A percentile compares a stretch with the other conserved stretches of the same genome.
phyloP scores from a whole-genome alignment of 1,140 invertebrate species.

The Idris sp. region DNA sequence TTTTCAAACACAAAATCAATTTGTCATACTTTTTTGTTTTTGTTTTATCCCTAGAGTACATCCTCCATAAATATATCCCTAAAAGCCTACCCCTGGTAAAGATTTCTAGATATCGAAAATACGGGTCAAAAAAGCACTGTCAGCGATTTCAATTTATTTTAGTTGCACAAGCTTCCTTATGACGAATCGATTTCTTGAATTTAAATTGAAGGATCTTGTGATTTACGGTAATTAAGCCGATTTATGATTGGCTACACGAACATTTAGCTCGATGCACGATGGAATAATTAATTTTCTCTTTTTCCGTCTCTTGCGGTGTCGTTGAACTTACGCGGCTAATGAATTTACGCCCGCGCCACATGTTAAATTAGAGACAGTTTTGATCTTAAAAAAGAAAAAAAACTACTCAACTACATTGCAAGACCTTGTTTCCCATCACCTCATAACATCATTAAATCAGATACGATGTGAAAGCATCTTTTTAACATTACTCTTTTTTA shows the following conservation, averaged over 20 bases:
- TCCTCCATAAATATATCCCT: too few relatives aligned
- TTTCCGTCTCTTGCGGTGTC: constrained; percentile 40
- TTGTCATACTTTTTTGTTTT: too few relatives aligned
- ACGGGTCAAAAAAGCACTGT: too few relatives aligned
- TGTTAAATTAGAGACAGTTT: constrained; percentile 35
- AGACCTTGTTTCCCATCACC: background rate
- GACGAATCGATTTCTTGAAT: constrained; percentile 49
- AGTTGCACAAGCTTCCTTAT: constrained; percentile 23
- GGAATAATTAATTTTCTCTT: constrained; percentile 55
- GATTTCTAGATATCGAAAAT: too few relatives aligned
- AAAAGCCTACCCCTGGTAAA: too few relatives aligned
- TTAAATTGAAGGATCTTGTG: constrained; percentile 50
- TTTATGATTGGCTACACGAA: constrained; percentile 40
- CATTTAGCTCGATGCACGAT: constrained; percentile 30
- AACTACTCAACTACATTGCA: constrained; percentile 2
- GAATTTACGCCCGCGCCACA: constrained; percentile 33
- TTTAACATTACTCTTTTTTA: too few relatives aligned
- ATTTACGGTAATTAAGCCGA: constrained; percentile 56
- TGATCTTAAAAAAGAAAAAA: constrained; percentile 13
- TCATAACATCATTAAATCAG: too few relatives aligned
- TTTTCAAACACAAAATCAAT: too few relatives aligned
- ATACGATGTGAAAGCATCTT: too few relatives aligned
- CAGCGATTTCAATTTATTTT: too few relatives aligned
- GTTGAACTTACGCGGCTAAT: constrained; percentile 43
- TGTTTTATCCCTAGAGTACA: too few relatives aligned